These are phyloP conservation scores for Acronicta alni DNA, from an alignment of 2,888 invertebrate species.

Conservation along the genomic window DNA sequence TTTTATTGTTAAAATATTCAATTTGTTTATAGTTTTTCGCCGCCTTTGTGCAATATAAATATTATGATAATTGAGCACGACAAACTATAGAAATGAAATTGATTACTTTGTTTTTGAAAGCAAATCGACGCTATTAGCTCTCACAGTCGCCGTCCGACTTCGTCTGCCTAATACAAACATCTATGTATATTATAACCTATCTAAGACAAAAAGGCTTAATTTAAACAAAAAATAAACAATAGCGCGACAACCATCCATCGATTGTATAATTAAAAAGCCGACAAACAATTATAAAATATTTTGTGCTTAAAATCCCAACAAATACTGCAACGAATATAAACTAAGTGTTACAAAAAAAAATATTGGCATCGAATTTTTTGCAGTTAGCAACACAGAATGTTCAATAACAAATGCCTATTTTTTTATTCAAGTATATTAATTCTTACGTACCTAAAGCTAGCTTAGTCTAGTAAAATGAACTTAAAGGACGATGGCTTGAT, in stretches of 20 bases:
- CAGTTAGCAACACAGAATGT: slow-evolving; percentile 77
- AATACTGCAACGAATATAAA: slow-evolving; percentile 81
- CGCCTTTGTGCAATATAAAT: slow-evolving; percentile 60
- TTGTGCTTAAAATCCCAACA: slow-evolving; percentile 74
- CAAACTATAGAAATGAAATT: slow-evolving; percentile 57
- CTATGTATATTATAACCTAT: slow-evolving; percentile 85
- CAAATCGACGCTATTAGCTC: slow-evolving; percentile 59
- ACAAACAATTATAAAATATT: slow-evolving; percentile 64
- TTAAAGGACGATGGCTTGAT: slow-evolving; percentile 58
- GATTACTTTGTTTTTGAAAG: slow-evolving; percentile 49
- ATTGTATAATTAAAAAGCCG: slow-evolving; percentile 72
- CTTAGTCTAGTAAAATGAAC: slow-evolving; percentile 82
- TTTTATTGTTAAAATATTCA: slow-evolving; percentile 36
- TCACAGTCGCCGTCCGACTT: slow-evolving; percentile 62
- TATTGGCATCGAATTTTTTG: slow-evolving; percentile 65
- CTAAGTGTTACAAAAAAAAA: slow-evolving; percentile 70
- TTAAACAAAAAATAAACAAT: slow-evolving; percentile 64
- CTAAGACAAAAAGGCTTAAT: slow-evolving; percentile 83
- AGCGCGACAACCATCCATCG: slow-evolving; percentile 78
- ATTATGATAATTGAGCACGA: slow-evolving; percentile 67
- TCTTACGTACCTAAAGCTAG: slow-evolving; percentile 80
- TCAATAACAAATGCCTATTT: slow-evolving; percentile 82
- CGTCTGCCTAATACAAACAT: slow-evolving; percentile 79
- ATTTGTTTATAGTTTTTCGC: slow-evolving; percentile 51
- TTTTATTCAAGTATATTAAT: slow-evolving; percentile 68